Evolutionary conservation across 2,113 vertebrate genomes (phyloP).

Genomic region (Athene cunicularia): DNA sequence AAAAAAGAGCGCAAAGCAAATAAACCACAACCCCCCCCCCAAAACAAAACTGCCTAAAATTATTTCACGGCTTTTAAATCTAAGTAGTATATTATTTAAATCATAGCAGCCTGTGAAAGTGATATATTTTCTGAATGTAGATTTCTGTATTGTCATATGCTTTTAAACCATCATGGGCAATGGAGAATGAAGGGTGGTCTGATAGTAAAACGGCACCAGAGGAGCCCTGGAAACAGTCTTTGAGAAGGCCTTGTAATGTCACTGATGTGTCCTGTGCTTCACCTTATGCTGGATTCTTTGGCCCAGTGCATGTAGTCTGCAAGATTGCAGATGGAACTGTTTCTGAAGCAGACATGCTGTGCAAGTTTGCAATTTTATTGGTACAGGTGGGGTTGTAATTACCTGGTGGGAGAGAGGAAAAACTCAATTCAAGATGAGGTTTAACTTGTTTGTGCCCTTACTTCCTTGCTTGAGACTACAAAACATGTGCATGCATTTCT

Average conservation of each 20-base stretch:
- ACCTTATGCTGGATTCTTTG: neutral
- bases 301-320: neutral
- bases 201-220: neutral
- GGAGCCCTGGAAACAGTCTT: neutral
- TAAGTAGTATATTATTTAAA: neutral
- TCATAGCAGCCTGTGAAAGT: neutral
- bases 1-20: too few species aligned
- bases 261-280: neutral
- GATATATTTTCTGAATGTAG: neutral
- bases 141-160: neutral
- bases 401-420: neutral
- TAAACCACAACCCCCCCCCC: too few species aligned
- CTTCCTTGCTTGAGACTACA: neutral
- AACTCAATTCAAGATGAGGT: neutral
- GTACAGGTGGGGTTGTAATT: neutral
- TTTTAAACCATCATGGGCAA: neutral
- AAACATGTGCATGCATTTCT: fast-evolving
- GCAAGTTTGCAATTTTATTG: neutral
- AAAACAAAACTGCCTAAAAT: too few species aligned
- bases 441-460: neutral
- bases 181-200: neutral
- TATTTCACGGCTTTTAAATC: neutral
- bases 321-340: neutral
- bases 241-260: neutral
- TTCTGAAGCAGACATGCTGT: neutral